phyloP scores from a whole-genome alignment of 2,888 invertebrate genomes.

The Bombyx huttoni region DNA sequence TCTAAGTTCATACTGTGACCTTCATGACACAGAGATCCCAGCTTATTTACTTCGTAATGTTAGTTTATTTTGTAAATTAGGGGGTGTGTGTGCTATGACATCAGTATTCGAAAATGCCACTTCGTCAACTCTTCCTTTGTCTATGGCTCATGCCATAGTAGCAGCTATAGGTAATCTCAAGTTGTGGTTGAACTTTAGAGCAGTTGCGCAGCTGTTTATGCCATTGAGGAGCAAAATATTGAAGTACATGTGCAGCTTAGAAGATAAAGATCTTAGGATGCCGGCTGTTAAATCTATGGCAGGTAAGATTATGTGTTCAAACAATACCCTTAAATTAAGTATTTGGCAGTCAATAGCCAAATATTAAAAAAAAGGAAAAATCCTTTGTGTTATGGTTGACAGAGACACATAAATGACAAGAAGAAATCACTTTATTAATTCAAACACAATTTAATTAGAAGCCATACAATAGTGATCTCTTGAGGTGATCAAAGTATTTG shows the following conservation, averaged over 20 bases:
- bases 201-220: conserved; percentile 89
- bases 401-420: too few species aligned
- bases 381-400: too few species aligned
- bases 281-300: conserved; percentile 94
- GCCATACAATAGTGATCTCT: too few species aligned
- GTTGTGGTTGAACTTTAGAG: conserved; percentile 92
- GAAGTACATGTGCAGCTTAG: conserved; percentile 93
- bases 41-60: conserved; percentile 92
- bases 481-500: too few species aligned
- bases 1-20: conserved; percentile 87
- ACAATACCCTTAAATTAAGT: too few species aligned
- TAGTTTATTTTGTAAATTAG: conserved; percentile 92
- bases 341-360: too few species aligned
- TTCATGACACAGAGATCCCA: conserved; percentile 94
- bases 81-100: conserved; percentile 90
- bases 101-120: conserved; percentile 85
- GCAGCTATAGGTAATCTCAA: conserved; percentile 93
- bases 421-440: too few species aligned
- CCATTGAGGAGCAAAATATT: conserved; percentile 89
- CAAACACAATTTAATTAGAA: too few species aligned
- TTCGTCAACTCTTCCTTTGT: conserved; percentile 83
- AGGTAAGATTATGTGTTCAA: conserved; percentile 58
- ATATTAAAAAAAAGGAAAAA: too few species aligned
- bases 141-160: conserved; percentile 92
- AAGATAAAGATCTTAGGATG: conserved; percentile 91